Evolutionary conservation across 2,888 invertebrate species (phyloP), one percentile per base, ranked within the genome.

Genomic region (Tribolium freemani): DNA sequence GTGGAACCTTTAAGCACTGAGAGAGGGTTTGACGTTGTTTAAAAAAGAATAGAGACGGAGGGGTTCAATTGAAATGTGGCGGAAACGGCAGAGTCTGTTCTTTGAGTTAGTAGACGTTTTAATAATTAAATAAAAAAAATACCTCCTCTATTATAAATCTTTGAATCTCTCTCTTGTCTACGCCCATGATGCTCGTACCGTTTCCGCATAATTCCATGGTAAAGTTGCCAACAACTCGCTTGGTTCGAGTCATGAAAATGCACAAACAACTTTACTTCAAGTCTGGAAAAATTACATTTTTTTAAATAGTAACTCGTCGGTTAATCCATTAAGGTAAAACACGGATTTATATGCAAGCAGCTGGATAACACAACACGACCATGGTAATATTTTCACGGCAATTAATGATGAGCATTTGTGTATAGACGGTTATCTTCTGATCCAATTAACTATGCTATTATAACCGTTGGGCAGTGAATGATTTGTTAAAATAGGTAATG

Each of bases 351-450:
- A 53, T 56, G 31, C 56, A 56, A 10, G 38, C 44, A 26, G 8
- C 30, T 13, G 31, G 54, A 54, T 26, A 53, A 54, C 26, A 31
- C 51, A 53, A 54, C 26, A 31, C 51, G 13, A n/a, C 16, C n/a
- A 31, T 44, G 38, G 45, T 44, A 45, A 57, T 60, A 21, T 60
- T 60, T 60, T 60, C 60, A 60, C 60, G 46, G 60, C 26, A 60
- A 60, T 60, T 60, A 60, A 60, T 45, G 20, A 5, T 46, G 20
- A 46, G 31, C 21, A 11, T 10, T 53, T 53, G n/a, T 8, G 21
- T 53, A 21, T 16, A 8, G 21, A 26, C 30, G 31, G 11, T 30
- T 54, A 54, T 54, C 54, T 54, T 10, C 21, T 53, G 26, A 26
- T 30, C 54, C 26, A 54, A 54, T 54, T 46, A 60, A 60, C 10